These are phyloP conservation scores for Drosophila mojavensis DNA, from an alignment of 1,140 invertebrate species.

Conservation along the genomic window DNA sequence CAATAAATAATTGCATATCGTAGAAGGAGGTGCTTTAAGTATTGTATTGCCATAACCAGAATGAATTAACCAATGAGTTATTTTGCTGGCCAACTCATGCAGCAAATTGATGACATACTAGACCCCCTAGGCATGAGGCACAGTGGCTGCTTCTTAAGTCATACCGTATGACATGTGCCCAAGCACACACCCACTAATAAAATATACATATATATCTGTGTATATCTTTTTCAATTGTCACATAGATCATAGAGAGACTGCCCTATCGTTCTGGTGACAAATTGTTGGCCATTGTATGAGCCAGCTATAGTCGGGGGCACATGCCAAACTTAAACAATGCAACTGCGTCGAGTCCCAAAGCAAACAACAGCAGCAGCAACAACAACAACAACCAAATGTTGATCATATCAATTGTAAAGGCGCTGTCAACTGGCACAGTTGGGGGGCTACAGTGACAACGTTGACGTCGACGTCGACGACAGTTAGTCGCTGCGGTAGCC, in stretches of 20 bases:
- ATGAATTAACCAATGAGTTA: slow-evolving; percentile 19
- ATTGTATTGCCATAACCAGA: slow-evolving; percentile 23
- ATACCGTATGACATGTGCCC: slow-evolving; percentile 56
- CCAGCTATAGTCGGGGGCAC: slow-evolving; percentile 48
- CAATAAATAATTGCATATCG: slow-evolving; percentile 15
- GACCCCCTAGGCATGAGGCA: neutral
- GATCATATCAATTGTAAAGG: slow-evolving; percentile 78
- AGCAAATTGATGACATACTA: slow-evolving; percentile 73
- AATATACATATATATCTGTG: neutral
- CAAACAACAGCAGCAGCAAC: slow-evolving; percentile 38
- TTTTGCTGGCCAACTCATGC: slow-evolving; percentile 43
- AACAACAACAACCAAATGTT: slow-evolving; percentile 52
- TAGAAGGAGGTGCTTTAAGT: slow-evolving; percentile 15
- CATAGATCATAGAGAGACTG: slow-evolving; percentile 1
- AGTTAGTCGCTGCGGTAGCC: slow-evolving; percentile 21
- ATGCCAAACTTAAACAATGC: slow-evolving; percentile 78
- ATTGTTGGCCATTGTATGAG: slow-evolving; percentile 53
- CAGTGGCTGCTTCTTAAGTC: slow-evolving; percentile 65
- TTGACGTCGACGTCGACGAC: neutral
- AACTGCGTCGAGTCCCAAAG: slow-evolving; percentile 61
- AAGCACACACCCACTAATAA: slow-evolving; percentile 7
- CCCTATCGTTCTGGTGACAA: slow-evolving; percentile 61
- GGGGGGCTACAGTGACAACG: slow-evolving; percentile 40
- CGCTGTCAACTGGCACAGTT: slow-evolving; percentile 72
- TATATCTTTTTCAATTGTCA: neutral